These are phyloP conservation scores for Pocillopora damicornis DNA, from an alignment of 64 coral and sea anemone genomes.

Conservation along the genomic window DNA sequence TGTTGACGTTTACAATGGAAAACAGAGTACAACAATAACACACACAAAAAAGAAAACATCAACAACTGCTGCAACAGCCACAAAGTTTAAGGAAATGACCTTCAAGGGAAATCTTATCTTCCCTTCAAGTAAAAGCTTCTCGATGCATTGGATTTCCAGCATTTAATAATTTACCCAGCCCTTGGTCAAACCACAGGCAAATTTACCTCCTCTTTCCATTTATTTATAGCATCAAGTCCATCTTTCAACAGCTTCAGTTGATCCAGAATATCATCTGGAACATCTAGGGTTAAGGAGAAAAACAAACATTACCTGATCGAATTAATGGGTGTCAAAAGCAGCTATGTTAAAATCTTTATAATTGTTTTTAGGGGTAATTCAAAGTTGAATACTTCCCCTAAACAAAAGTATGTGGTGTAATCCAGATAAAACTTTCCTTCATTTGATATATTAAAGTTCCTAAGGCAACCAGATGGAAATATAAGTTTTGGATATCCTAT, in stretches of 20 bases:
- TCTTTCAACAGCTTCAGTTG: constrained; percentile 74
- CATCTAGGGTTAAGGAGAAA: constrained; percentile 42
- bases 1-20: too few relatives aligned
- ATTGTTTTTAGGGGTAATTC: too few relatives aligned
- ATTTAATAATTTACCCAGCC: neutral
- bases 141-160: neutral
- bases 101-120: neutral
- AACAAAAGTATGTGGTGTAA: too few relatives aligned
- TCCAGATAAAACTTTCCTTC: too few relatives aligned
- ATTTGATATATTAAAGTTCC: too few relatives aligned
- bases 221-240: constrained; percentile 68
- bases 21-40: too few relatives aligned
- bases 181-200: neutral
- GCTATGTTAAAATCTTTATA: too few relatives aligned
- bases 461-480: too few relatives aligned
- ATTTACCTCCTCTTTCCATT: constrained; percentile 88
- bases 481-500: too few relatives aligned
- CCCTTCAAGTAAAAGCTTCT: neutral
- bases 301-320: neutral
- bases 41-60: too few relatives aligned
- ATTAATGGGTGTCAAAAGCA: neutral
- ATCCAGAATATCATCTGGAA: constrained; percentile 88
- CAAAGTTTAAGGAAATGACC: neutral
- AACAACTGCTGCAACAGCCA: too few relatives aligned
- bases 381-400: too few relatives aligned